Conservation (phyloP, 2,797 vertebrate species). For the Gallirallus australis region DNA sequence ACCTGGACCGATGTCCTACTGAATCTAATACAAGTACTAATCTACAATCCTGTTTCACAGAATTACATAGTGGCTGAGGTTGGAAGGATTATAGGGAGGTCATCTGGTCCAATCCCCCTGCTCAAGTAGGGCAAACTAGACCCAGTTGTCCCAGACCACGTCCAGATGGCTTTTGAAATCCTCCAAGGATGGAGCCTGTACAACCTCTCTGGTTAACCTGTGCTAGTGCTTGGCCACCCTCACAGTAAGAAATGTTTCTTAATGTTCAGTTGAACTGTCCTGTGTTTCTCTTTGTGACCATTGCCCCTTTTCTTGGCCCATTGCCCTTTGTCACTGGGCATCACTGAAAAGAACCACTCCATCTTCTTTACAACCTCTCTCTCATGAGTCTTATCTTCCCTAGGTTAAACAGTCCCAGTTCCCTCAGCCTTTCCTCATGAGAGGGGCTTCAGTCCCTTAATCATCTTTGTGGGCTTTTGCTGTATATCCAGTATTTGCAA, state of each 20-base stretch:
- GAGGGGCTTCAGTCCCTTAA: not conserved
- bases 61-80: not conserved
- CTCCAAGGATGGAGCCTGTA: not conserved
- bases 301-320: not conserved
- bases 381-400: not conserved
- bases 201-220: not conserved
- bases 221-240: not conserved
- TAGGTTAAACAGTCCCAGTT: not conserved
- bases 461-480: not conserved
- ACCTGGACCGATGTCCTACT: not conserved
- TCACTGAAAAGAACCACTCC: not conserved
- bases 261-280: not conserved
- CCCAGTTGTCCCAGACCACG: not conserved
- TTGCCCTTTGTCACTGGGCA: not conserved
- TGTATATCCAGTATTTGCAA: not conserved
- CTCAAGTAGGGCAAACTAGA: rapidly evolving
- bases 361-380: not conserved
- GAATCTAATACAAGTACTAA: not conserved
- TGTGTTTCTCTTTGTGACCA: not conserved
- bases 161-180: not conserved
- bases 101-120: not conserved
- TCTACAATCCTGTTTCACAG: not conserved
- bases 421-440: not conserved
- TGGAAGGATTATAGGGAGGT: not conserved
- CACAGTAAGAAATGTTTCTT: not conserved